These are phyloP conservation scores for Myotis vivesi DNA, from an alignment of 2,797 vertebrate species.

Conservation along the genomic window DNA sequence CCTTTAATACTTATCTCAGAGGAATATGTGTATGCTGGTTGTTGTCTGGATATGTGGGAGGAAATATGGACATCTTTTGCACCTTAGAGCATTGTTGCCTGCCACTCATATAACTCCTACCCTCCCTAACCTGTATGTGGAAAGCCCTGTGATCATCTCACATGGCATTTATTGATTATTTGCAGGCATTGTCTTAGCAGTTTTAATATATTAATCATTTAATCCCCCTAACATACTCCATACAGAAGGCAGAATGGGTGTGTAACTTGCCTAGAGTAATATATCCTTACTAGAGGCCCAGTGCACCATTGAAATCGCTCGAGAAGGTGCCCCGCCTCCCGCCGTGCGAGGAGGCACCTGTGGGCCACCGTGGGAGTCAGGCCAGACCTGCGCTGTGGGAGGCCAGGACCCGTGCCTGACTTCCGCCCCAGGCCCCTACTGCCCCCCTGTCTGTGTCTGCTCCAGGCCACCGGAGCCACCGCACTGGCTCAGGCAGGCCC, in stretches of 20 bases:
- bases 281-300: background rate
- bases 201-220: background rate
- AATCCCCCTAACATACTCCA: background rate
- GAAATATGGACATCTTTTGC: background rate
- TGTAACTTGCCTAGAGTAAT: background rate
- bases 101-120: background rate
- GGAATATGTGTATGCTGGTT: background rate
- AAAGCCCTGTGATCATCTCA: background rate
- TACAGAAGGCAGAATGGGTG: background rate
- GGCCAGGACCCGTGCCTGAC: too few relatives aligned
- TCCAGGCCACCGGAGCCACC: too few relatives aligned
- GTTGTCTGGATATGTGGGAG: background rate
- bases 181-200: background rate
- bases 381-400: too few relatives aligned
- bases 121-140: accelerated
- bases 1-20: background rate
- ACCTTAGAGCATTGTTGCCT: background rate
- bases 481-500: too few relatives aligned
- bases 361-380: too few relatives aligned
- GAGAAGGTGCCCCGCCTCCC: too few relatives aligned
- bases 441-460: too few relatives aligned
- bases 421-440: too few relatives aligned
- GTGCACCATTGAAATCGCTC: too few relatives aligned
- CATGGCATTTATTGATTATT: background rate
- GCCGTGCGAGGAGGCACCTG: too few relatives aligned